phyloP scores from a whole-genome alignment of 2,113 vertebrate genomes.

The Callipepla squamata region DNA sequence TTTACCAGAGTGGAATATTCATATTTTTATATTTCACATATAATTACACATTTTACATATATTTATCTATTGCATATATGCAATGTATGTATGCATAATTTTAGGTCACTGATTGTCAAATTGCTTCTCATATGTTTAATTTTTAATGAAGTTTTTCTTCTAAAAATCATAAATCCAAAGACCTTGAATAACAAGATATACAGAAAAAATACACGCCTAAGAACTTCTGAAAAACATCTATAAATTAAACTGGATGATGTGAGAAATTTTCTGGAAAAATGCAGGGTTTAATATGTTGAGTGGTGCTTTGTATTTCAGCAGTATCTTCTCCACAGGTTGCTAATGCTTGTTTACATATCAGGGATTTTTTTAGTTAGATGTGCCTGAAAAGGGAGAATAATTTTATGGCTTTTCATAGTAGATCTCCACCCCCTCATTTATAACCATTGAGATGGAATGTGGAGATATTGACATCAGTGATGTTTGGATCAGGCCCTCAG shows the following conservation, averaged over 20 bases:
- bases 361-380: not conserved
- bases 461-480: slow-evolving; percentile 22
- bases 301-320: not conserved
- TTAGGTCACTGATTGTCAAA: not conserved
- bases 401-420: not conserved
- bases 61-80: not conserved
- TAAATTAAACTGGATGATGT: not conserved
- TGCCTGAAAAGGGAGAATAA: slow-evolving; percentile 1
- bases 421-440: slow-evolving; percentile 21
- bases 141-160: not conserved
- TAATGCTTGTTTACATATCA: not conserved
- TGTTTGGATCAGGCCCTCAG: slow-evolving; percentile 26
- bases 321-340: not conserved
- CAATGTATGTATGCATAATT: not conserved
- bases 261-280: not conserved
- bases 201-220: not conserved
- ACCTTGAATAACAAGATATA: not conserved
- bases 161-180: not conserved
- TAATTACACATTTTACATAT: not conserved
- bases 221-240: not conserved
- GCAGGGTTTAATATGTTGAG: not conserved
- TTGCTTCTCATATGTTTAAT: not conserved
- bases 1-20: not conserved
- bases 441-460: slow-evolving; percentile 39
- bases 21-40: not conserved